Conservation (phyloP, 2,113 vertebrate species). For the Pavo muticus region DNA sequence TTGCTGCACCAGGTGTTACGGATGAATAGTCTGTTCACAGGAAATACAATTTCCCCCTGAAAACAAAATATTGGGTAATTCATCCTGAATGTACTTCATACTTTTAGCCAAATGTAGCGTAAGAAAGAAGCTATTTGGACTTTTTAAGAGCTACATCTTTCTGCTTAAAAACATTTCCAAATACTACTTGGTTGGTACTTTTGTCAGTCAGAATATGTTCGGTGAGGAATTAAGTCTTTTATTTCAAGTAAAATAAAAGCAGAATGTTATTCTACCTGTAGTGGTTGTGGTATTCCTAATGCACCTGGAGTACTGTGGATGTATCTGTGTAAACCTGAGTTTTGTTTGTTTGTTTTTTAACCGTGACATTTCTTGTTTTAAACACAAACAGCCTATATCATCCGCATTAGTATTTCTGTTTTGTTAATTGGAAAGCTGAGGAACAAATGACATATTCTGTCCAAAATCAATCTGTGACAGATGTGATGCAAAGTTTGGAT, state of each 20-base stretch:
- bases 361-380: not conserved
- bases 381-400: not conserved
- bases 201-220: not conserved
- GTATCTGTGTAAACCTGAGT: not conserved
- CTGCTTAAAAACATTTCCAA: not conserved
- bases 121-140: not conserved
- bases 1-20: not conserved
- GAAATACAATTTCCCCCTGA: conserved; percentile 1
- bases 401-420: not conserved
- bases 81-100: not conserved
- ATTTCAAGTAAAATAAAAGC: not conserved
- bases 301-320: not conserved
- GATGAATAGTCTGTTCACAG: not conserved
- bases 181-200: not conserved
- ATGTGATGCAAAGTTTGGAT: not conserved
- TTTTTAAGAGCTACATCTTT: not conserved
- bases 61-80: conserved; percentile 32
- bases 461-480: not conserved
- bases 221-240: not conserved
- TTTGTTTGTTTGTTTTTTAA: not conserved
- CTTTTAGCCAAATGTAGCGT: not conserved
- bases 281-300: not conserved
- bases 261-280: not conserved
- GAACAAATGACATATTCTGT: not conserved
- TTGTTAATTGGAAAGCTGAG: not conserved